Evolutionary conservation across 2,113 vertebrate genomes (phyloP).

Genomic region (Plotosus lineatus): DNA sequence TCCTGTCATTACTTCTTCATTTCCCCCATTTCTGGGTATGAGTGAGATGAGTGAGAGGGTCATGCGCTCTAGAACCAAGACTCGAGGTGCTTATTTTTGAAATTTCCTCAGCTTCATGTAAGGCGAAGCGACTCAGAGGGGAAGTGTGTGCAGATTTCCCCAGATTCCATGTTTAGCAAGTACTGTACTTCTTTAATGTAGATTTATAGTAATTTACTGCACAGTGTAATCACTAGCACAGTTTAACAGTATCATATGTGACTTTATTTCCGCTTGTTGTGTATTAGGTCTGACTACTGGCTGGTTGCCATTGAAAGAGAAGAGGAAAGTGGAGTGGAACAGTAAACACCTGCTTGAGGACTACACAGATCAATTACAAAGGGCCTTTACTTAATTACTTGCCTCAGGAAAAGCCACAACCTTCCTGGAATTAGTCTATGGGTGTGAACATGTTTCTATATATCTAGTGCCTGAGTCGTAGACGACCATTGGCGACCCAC

Average conservation of each 20-base stretch:
- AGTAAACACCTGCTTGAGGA: neutral
- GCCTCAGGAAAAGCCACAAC: neutral
- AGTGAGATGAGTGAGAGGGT: neutral
- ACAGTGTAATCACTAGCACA: neutral
- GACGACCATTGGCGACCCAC: no score
- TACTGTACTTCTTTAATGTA: neutral
- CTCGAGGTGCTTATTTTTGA: neutral
- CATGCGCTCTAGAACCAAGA: neutral
- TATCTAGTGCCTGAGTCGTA: no score
- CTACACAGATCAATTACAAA: conserved; percentile 8
- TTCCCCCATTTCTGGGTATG: neutral
- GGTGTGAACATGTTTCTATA: conserved; percentile 24
- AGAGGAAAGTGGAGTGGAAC: neutral
- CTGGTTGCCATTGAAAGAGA: neutral
- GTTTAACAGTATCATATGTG: neutral
- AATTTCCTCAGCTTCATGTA: conserved; percentile 11
- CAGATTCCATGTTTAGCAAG: neutral
- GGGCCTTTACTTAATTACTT: conserved; percentile 28
- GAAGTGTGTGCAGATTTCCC: neutral
- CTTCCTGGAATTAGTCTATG: conserved; percentile 12
- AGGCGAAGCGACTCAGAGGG: conserved; percentile 3
- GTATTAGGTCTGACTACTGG: neutral
- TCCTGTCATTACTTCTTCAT: neutral
- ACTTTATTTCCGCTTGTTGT: neutral
- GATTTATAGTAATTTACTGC: neutral